Percentiles rank a stretch among this genome's conserved stretches.
These are phyloP conservation scores for Notolepis coatsorum DNA, from an alignment of 2,797 vertebrate genomes.

Conservation along the genomic window DNA sequence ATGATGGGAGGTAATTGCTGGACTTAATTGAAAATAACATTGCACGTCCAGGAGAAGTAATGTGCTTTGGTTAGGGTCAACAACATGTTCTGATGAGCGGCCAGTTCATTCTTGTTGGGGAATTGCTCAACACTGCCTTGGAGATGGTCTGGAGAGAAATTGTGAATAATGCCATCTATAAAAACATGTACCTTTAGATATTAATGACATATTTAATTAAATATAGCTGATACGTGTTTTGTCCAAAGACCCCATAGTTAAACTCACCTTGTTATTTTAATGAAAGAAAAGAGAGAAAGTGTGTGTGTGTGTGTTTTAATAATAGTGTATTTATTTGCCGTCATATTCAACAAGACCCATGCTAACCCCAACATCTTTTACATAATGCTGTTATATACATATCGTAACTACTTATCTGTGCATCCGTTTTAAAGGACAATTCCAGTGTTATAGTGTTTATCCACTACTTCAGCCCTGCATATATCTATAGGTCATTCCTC, in stretches of 20 bases:
- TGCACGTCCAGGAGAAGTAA: constrained; percentile 14
- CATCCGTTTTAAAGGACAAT: no score
- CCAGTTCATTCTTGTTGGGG: constrained; percentile 51
- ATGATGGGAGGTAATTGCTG: constrained; percentile 11
- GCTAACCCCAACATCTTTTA: constrained; percentile 1
- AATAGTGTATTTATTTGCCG: constrained; percentile 25
- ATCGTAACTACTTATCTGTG: no score
- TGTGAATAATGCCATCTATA: constrained; percentile 64
- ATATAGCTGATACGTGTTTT: constrained; percentile 67
- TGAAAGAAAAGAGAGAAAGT: constrained; percentile 31
- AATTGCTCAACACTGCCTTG: constrained; percentile 21
- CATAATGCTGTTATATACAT: no score
- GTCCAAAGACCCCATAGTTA: constrained; percentile 59
- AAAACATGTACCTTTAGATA: constrained; percentile 65
- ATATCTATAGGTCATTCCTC: no score
- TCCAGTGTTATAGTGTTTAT: no score
- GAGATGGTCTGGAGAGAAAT: constrained; percentile 51
- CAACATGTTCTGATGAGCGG: constrained; percentile 43
- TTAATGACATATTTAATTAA: constrained; percentile 66
- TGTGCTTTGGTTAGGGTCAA: constrained; percentile 53
- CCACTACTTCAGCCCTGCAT: no score
- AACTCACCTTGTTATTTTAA: constrained; percentile 52
- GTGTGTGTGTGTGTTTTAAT: constrained; percentile 19
- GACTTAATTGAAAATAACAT: constrained; percentile 2
- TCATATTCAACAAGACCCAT: neutral